Evolutionary conservation across 2,888 invertebrate species (phyloP).

Genomic region (Pseudococcus jackbeardsleyi): DNA sequence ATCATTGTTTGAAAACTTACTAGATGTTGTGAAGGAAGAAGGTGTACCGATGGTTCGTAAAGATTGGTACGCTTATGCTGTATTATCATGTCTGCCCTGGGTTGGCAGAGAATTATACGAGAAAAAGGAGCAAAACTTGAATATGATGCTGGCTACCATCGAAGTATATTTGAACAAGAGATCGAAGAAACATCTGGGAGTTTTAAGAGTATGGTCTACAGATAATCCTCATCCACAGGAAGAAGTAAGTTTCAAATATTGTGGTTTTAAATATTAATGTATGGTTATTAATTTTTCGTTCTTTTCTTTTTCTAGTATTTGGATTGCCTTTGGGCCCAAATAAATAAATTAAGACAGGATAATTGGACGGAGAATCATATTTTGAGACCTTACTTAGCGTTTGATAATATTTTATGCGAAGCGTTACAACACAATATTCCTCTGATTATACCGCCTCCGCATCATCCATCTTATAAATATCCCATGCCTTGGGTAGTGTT

Average conservation of each 20-base stretch:
- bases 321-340: conserved; percentile 96
- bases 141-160: conserved; percentile 89
- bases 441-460: conserved; percentile 90
- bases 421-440: conserved; percentile 96
- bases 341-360: conserved; percentile 89
- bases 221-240: conserved; percentile 93
- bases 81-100: conserved; percentile 94
- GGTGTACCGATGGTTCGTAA: conserved; percentile 85
- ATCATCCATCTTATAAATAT: conserved; percentile 90
- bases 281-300: not conserved
- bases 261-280: not conserved
- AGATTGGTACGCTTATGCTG: conserved; percentile 74
- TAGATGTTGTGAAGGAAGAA: conserved; percentile 95
- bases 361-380: conserved; percentile 99
- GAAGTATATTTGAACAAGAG: conserved; percentile 94
- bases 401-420: conserved; percentile 94
- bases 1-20: conserved; percentile 91
- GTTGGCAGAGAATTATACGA: conserved; percentile 96
- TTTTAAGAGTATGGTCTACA: conserved; percentile 93
- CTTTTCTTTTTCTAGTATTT: conserved; percentile 76
- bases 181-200: conserved; percentile 92
- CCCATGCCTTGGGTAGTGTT: conserved; percentile 96
- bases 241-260: conserved; percentile 71
- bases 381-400: conserved; percentile 93
- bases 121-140: conserved; percentile 94